Evolutionary conservation across 2,888 invertebrate genomes (phyloP).

Genomic region (Lathronympha strigana): DNA sequence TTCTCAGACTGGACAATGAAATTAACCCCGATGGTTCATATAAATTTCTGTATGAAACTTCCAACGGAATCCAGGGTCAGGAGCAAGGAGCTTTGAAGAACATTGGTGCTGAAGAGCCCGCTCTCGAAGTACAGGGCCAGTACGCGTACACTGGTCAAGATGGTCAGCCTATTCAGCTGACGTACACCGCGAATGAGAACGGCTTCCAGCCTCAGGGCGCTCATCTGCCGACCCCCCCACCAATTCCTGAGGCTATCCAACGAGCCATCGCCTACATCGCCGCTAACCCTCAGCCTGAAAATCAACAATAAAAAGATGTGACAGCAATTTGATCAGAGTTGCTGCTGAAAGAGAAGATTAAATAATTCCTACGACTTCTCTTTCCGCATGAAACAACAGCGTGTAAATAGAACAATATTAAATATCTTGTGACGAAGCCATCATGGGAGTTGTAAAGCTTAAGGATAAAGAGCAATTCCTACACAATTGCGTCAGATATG

Average conservation of each 20-base stretch:
- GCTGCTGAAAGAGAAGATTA: too few species aligned
- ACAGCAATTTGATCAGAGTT: too few species aligned
- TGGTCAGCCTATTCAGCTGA: conserved; percentile 83
- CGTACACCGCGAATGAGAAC: conserved; percentile 88
- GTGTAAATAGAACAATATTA: conserved; percentile 44
- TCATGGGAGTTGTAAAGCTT: neutral
- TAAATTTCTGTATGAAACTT: conserved; percentile 84
- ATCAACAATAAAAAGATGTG: neutral
- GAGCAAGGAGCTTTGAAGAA: conserved; percentile 84
- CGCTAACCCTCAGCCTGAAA: conserved; percentile 81
- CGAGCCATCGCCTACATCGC: conserved; percentile 87
- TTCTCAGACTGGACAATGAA: conserved; percentile 81
- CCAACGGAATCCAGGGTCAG: conserved; percentile 85
- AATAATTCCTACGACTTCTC: too few species aligned
- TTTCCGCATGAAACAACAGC: too few species aligned
- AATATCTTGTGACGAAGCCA: neutral
- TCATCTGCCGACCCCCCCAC: conserved; percentile 87
- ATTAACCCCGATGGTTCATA: conserved; percentile 86
- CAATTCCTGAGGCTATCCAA: conserved; percentile 88
- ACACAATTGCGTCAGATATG: too few species aligned
- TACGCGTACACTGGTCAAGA: conserved; percentile 87
- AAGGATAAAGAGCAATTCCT: too few species aligned
- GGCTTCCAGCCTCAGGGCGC: conserved; percentile 87
- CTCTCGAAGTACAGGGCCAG: conserved; percentile 84
- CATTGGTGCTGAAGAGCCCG: conserved; percentile 80